A percentile compares a stretch with the other conserved stretches of the same genome.
phyloP scores from a whole-genome alignment of 2,113 vertebrate genomes.

The Himantopus leucocephalus region DNA sequence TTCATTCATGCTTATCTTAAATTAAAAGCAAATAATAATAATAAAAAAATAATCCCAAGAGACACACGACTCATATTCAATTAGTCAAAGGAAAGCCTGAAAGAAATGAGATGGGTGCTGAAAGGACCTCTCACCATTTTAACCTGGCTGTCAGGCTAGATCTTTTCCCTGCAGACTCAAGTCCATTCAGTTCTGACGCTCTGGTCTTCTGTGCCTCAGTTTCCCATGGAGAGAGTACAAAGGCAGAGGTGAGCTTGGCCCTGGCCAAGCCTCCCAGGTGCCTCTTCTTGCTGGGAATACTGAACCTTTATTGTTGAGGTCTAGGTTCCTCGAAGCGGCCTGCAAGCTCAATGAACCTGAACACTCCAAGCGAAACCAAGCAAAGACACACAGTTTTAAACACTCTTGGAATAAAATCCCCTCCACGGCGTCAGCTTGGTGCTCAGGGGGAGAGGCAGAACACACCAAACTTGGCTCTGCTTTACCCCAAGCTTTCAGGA shows the following conservation, averaged over 20 bases:
- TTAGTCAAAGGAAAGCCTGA: not conserved
- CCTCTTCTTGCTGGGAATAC: not conserved
- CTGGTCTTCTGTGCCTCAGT: not conserved
- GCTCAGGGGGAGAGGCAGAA: not conserved
- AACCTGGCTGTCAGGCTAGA: not conserved
- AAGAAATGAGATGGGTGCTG: not conserved
- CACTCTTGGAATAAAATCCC: slow-evolving; percentile 31
- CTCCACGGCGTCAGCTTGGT: not conserved
- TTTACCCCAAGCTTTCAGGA: slow-evolving; percentile 52
- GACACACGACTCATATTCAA: accelerated
- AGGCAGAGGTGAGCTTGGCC: not conserved
- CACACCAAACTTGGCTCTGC: slow-evolving; percentile 17
- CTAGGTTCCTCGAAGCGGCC: not conserved
- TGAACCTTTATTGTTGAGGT: not conserved
- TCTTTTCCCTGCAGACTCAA: not conserved
- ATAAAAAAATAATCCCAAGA: not conserved
- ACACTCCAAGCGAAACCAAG: slow-evolving; percentile 41
- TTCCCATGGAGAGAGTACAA: not conserved
- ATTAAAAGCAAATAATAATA: not conserved
- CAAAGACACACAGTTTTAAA: slow-evolving; percentile 39
- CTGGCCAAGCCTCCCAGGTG: not conserved
- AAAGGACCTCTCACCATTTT: not conserved
- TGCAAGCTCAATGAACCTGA: slow-evolving; percentile 45
- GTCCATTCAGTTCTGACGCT: not conserved
- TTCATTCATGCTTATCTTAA: not conserved